Conservation (phyloP, 2,797 vertebrate genomes). For the Benthosema pterotum region DNA sequence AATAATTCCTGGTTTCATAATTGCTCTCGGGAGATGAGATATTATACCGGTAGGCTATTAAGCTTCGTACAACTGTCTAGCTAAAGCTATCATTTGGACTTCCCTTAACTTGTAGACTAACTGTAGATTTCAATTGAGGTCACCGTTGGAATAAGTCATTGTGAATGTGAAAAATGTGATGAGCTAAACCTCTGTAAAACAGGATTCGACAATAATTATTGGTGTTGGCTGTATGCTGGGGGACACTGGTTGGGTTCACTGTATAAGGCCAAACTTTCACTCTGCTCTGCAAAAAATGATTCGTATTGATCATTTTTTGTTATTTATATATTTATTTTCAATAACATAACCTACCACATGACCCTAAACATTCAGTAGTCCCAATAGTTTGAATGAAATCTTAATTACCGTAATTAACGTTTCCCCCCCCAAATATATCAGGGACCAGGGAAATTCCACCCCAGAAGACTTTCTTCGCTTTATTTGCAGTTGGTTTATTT, state of each 20-base stretch:
- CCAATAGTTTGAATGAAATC: no score
- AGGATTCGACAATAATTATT: slow-evolving; percentile 11
- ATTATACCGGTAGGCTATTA: no score
- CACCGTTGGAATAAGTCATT: slow-evolving; percentile 11
- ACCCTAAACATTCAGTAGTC: no score
- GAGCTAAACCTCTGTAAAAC: slow-evolving; percentile 14
- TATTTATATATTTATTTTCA: no score
- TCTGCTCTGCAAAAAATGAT: no score
- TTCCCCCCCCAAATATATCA: no score
- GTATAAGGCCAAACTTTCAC: not conserved
- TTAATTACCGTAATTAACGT: no score
- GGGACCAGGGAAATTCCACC: no score
- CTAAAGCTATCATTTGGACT: not conserved
- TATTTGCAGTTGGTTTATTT: no score
- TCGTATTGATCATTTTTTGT: no score
- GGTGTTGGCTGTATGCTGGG: not conserved
- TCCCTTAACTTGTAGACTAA: not conserved
- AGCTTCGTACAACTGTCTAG: not conserved
- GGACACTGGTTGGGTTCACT: not conserved
- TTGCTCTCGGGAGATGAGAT: not conserved
- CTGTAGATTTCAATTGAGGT: slow-evolving; percentile 12
- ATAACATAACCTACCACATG: no score
- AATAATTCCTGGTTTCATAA: not conserved
- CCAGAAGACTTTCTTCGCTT: no score
- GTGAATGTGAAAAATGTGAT: slow-evolving; percentile 17